Conservation (phyloP, 2,888 invertebrate species). For the Aporophyla lueneburgensis region DNA sequence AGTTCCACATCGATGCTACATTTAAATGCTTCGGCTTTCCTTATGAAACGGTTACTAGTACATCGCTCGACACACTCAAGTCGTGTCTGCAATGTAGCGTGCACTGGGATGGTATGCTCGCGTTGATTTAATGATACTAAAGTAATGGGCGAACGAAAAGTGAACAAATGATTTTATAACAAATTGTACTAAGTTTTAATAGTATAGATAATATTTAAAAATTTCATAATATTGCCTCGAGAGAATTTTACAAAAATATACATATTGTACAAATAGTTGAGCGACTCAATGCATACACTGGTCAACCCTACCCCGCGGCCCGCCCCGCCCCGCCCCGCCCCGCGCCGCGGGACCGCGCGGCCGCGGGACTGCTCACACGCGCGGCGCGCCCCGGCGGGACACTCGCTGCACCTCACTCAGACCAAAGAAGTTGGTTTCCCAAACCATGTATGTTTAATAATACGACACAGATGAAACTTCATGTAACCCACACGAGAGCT, state of each 20-base stretch:
- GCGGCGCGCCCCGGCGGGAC: background rate
- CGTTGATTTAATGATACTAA: conserved; percentile 41
- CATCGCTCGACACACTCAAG: conserved; percentile 7
- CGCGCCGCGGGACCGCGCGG: too few species aligned
- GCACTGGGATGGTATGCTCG: conserved; percentile 25
- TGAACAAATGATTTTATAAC: conserved; percentile 74
- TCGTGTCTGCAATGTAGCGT: conserved; percentile 13
- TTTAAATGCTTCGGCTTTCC: conserved; percentile 33
- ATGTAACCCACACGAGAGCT: background rate
- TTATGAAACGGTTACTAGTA: conserved; percentile 17
- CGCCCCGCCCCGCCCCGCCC: too few species aligned
- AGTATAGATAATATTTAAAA: conserved; percentile 85
- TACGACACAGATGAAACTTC: background rate
- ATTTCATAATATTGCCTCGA: conserved; percentile 88
- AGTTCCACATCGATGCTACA: conserved; percentile 5
- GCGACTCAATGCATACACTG: conserved; percentile 83
- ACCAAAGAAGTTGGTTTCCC: background rate
- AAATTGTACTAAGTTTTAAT: conserved; percentile 87
- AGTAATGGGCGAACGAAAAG: conserved; percentile 48
- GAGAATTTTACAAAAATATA: conserved; percentile 90
- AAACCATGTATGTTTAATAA: background rate
- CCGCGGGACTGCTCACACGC: too few species aligned
- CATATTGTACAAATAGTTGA: conserved; percentile 89
- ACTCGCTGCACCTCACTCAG: background rate
- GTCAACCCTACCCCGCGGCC: conserved; percentile 72